Evolutionary conservation across 2,113 vertebrate genomes (phyloP).

Genomic region (Silurus asotus): DNA sequence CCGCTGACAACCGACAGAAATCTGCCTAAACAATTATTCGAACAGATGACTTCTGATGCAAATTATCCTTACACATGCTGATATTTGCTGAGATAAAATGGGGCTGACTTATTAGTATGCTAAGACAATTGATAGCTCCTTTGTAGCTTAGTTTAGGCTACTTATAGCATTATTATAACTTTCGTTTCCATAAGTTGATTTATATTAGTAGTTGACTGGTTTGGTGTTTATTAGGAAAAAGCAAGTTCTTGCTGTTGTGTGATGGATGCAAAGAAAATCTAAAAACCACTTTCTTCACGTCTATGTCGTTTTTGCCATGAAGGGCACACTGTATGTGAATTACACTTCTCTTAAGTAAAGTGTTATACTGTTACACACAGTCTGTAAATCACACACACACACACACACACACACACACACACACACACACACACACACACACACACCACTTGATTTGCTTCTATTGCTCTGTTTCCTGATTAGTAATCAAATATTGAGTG

Average conservation of each 20-base stretch:
- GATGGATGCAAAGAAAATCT: background rate
- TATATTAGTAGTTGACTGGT: background rate
- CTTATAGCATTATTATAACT: background rate
- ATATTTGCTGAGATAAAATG: background rate
- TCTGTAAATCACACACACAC: background rate
- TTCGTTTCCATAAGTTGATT: background rate
- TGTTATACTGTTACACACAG: background rate
- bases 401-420: background rate
- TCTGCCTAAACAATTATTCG: background rate
- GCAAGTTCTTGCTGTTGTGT: background rate
- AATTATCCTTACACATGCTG: background rate
- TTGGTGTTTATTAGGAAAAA: background rate
- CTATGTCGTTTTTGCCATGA: background rate
- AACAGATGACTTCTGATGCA: background rate
- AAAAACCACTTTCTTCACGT: background rate
- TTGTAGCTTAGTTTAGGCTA: background rate
- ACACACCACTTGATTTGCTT: background rate
- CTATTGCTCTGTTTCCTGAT: constrained; percentile 25
- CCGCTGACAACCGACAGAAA: background rate
- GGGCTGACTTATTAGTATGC: background rate
- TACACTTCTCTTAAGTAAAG: background rate
- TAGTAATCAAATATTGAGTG: constrained; percentile 33
- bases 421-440: background rate
- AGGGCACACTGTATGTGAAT: background rate
- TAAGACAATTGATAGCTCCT: background rate